Evolutionary conservation across 1,140 invertebrate genomes (phyloP).

Genomic region (Drosophila oshimai): DNA sequence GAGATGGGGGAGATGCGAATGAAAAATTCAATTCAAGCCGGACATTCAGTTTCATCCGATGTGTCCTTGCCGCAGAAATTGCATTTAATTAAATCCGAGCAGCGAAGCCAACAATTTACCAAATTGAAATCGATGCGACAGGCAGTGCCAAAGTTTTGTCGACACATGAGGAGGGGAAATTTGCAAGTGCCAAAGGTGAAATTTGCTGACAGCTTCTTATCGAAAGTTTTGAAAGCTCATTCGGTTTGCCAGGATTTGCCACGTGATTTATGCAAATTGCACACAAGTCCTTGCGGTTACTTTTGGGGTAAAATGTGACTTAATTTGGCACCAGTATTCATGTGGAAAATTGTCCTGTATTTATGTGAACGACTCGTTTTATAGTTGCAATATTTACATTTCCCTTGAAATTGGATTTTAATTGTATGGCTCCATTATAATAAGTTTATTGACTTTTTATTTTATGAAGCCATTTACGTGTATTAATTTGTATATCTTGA

Average conservation of each 20-base stretch:
- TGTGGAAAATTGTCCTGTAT: neutral
- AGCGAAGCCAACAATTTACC: neutral
- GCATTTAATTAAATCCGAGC: constrained; percentile 43
- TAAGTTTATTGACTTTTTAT: neutral
- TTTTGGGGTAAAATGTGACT: constrained; percentile 13
- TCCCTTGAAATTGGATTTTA: neutral
- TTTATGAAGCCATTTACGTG: neutral
- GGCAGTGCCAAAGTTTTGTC: constrained; percentile 5
- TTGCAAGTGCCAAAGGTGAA: neutral
- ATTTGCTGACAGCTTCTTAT: constrained; percentile 27
- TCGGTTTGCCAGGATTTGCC: constrained; percentile 11
- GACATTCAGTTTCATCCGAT: constrained; percentile 18
- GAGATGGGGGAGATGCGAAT: neutral
- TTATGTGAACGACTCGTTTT: neutral
- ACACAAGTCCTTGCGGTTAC: constrained; percentile 24
- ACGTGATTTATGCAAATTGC: constrained; percentile 39
- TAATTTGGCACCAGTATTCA: neutral
- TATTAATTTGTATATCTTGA: no score
- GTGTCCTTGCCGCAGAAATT: constrained; percentile 6
- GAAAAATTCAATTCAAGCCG: constrained; percentile 25
- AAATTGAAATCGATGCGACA: constrained; percentile 32
- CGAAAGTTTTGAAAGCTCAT: constrained; percentile 28
- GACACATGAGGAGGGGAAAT: neutral
- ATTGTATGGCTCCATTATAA: neutral
- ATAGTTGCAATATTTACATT: neutral